Percentiles rank a stretch among this genome's conserved stretches.
phyloP scores from a whole-genome alignment of 2,797 vertebrate genomes.

The Myotis daubentonii region DNA sequence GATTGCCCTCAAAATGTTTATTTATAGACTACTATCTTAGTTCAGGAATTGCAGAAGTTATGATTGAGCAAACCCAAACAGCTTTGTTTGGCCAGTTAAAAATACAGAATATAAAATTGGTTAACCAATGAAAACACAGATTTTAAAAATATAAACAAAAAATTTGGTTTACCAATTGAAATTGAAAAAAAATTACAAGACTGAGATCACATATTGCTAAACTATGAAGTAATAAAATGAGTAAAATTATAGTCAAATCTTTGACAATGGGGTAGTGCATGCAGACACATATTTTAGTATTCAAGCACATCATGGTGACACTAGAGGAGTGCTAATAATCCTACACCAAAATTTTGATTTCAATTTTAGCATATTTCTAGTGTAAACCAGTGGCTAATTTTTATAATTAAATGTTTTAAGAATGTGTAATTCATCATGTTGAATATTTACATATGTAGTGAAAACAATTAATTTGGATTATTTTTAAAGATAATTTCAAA shows the following conservation, averaged over 20 bases:
- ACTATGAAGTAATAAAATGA: not conserved
- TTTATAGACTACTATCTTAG: not conserved
- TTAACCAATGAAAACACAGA: not conserved
- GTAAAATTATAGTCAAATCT: not conserved
- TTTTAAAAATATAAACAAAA: slow-evolving; percentile 1
- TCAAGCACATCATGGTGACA: not conserved
- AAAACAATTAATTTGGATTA: not conserved
- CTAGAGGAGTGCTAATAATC: not conserved
- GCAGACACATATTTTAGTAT: not conserved
- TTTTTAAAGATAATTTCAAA: slow-evolving; percentile 22
- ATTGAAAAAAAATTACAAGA: not conserved
- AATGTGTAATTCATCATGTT: not conserved
- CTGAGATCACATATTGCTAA: not conserved
- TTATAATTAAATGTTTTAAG: not conserved
- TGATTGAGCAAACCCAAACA: not conserved
- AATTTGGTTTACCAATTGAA: not conserved
- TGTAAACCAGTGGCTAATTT: not conserved
- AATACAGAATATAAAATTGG: not conserved
- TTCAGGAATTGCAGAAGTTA: not conserved
- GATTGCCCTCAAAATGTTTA: not conserved
- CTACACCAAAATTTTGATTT: not conserved
- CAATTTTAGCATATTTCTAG: not conserved
- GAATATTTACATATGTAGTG: not conserved
- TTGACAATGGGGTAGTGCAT: not conserved
- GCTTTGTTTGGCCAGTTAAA: not conserved